Evolutionary conservation across 2,113 vertebrate species (phyloP), one percentile per base, ranked within the genome.

Genomic region (Camarhynchus parvulus): DNA sequence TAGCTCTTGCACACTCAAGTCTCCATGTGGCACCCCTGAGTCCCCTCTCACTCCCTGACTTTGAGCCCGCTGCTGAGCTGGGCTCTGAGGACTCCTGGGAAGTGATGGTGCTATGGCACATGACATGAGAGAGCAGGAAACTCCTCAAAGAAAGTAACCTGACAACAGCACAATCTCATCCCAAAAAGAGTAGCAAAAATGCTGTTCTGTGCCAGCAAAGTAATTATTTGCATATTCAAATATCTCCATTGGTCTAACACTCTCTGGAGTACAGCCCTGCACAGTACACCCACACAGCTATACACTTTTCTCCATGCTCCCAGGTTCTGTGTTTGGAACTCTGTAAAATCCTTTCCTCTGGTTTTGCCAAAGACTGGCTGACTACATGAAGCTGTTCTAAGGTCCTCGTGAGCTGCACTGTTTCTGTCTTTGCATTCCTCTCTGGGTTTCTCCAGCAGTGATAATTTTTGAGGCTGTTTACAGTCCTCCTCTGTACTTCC

Each of bases 391-490:
- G 42, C 39, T 72, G 39, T 74, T 96, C 68, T 61, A 75, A 77
- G 76, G 30, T 47, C 75, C 39, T 74, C 23, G 33, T 44, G 77
- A 85, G 56, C 21, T 74, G 19, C 44, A 44, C 21, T 61, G 39
- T 68, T 95, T 37, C 58, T 72, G 55, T 72, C 61, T 72, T 82
- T 15, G 3, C 80, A 59, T 87, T 95, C 76, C 56, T 87, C 35
- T 82, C 53, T 64, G 68, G 18, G 13, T 81, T 93, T 75, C 73
- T 92, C 64, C 52, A 94, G 92, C 14, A 46, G 89, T 33, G 83
- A 84, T 68, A 10, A 64, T 81, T 94, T 96, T 78, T 49, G 87
- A 77, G 88, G 49, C 46, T 84, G 64, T 94, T 92, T 89, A 92
- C 52, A 68, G 6, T 78, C 73, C 77, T 14, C 20, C 22, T 52